Evolutionary conservation across 1,140 invertebrate genomes (phyloP).

Genomic region (Cydia strobilella): DNA sequence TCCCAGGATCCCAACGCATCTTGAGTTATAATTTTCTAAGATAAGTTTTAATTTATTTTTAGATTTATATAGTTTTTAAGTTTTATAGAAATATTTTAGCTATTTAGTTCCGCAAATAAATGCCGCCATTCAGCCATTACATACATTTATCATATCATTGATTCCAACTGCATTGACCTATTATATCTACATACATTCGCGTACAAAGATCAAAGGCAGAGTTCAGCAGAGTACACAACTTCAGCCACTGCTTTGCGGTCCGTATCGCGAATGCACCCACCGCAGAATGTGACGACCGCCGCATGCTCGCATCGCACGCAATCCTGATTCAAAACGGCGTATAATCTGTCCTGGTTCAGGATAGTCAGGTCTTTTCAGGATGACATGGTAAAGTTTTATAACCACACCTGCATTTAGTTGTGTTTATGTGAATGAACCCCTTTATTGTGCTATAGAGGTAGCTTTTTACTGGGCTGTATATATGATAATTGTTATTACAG

Average conservation of each 20-base stretch:
- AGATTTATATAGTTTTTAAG: too few species aligned
- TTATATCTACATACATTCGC: background rate
- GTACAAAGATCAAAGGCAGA: constrained; percentile 10
- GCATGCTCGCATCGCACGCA: background rate
- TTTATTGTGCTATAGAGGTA: constrained; percentile 15
- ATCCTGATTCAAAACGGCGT: background rate
- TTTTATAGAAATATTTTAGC: too few species aligned
- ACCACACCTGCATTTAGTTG: background rate
- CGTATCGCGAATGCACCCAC: background rate
- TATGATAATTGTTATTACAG: constrained; percentile 11
- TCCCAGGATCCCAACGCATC: too few species aligned
- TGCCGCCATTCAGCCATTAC: too few species aligned
- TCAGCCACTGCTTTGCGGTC: constrained; percentile 15
- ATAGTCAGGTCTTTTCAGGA: background rate
- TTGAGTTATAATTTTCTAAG: too few species aligned
- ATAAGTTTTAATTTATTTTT: too few species aligned
- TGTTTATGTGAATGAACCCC: background rate
- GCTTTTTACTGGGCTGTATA: background rate
- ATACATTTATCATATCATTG: background rate
- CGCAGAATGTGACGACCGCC: constrained; percentile 29
- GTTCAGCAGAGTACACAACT: constrained; percentile 19
- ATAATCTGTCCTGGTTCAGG: background rate
- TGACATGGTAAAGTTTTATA: background rate
- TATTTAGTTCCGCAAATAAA: too few species aligned
- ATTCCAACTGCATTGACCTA: background rate